Conservation (phyloP, 2,888 invertebrate genomes). For the Rhingia rostrata region DNA sequence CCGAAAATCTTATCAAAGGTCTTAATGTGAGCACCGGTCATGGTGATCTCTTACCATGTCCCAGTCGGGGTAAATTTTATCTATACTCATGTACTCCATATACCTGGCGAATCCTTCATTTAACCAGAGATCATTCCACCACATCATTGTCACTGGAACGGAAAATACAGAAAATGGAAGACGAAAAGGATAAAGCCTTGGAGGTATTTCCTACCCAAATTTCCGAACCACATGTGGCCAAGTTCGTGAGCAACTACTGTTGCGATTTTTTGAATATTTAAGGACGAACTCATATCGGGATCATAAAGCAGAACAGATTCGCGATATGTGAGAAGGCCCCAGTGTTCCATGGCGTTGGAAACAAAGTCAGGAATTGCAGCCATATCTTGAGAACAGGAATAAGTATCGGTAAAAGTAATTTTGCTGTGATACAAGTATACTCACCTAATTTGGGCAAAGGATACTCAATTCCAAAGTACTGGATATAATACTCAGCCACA, state of each 20-base stretch:
- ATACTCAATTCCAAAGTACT: conserved; percentile 92
- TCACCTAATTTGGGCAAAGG: conserved; percentile 94
- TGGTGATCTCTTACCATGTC: conserved; percentile 85
- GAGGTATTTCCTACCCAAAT: conserved; percentile 86
- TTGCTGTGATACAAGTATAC: background rate
- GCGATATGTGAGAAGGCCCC: conserved; percentile 95
- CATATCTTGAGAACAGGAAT: conserved; percentile 77
- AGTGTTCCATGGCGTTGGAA: conserved; percentile 97
- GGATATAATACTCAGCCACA: conserved; percentile 91
- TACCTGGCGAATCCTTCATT: conserved; percentile 96
- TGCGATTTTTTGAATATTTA: conserved; percentile 90
- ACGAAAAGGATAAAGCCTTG: background rate
- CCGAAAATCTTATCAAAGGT: background rate
- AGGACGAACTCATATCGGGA: conserved; percentile 87
- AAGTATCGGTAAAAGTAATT: background rate
- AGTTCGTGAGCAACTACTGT: conserved; percentile 94
- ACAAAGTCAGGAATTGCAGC: conserved; percentile 81
- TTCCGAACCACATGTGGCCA: conserved; percentile 97
- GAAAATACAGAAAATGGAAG: background rate
- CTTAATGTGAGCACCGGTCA: too few species aligned
- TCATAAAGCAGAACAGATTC: conserved; percentile 93
- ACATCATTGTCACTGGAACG: conserved; percentile 91
- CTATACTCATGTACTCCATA: conserved; percentile 91
- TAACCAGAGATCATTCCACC: conserved; percentile 96
- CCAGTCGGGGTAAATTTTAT: conserved; percentile 89